Percentiles rank a stretch among this genome's conserved stretches.
Evolutionary conservation across 2,797 vertebrate genomes (phyloP).

Genomic region (Brachyrhaphis roseni): DNA sequence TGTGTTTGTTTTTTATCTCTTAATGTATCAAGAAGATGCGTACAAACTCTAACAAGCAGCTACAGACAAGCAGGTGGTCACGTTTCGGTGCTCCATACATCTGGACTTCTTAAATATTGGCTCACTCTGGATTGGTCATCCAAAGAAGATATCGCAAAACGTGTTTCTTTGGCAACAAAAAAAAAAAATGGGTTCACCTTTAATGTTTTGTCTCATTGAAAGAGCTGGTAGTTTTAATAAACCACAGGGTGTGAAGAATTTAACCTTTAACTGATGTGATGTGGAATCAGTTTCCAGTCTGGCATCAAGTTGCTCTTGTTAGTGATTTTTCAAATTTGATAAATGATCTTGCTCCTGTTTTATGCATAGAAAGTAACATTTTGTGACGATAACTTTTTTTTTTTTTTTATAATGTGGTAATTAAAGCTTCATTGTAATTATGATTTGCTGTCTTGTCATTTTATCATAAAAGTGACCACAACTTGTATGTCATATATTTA

Average conservation of each 20-base stretch:
- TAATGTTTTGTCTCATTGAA: not conserved
- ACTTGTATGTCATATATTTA: not conserved
- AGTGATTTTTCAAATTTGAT: not conserved
- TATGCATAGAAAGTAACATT: not conserved
- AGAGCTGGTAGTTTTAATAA: not conserved
- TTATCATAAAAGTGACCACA: not conserved
- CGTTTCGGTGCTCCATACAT: slow-evolving; percentile 15
- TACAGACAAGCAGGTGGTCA: slow-evolving; percentile 28
- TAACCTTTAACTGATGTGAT: not conserved
- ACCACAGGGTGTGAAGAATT: slow-evolving; percentile 4
- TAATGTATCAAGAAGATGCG: slow-evolving; percentile 29
- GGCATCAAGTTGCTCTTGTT: not conserved
- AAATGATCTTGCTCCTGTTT: not conserved
- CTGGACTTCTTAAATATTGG: not conserved
- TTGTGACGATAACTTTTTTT: not conserved
- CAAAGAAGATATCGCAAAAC: not conserved
- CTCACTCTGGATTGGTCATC: slow-evolving; percentile 12
- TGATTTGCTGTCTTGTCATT: not conserved
- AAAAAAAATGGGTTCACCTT: slow-evolving; percentile 6
- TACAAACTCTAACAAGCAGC: slow-evolving; percentile 12
- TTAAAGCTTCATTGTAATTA: not conserved
- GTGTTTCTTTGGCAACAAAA: slow-evolving; percentile 12
- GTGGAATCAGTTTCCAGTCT: slow-evolving; percentile 4
- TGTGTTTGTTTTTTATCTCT: slow-evolving; percentile 26
- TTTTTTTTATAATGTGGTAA: not conserved